These are phyloP conservation scores for Cantharis rustica DNA, from an alignment of 2,888 invertebrate genomes.

Conservation along the genomic window DNA sequence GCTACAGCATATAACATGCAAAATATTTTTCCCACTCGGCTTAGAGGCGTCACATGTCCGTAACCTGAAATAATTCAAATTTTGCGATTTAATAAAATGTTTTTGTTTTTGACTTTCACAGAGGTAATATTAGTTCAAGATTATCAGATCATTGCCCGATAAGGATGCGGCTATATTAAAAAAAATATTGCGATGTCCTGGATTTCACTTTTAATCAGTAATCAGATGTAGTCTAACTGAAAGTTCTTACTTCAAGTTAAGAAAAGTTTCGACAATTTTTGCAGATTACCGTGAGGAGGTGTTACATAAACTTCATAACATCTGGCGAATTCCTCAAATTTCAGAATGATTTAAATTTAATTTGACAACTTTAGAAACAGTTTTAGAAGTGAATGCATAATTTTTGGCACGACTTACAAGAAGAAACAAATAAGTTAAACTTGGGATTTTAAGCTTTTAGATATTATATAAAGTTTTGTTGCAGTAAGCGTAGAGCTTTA, in stretches of 20 bases:
- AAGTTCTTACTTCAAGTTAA: neutral
- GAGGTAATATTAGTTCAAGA: too few relatives aligned
- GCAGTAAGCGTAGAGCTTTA: neutral
- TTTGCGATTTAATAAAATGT: neutral
- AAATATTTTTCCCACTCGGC: constrained; percentile 84
- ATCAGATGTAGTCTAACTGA: neutral
- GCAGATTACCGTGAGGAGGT: neutral
- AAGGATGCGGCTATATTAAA: neutral
- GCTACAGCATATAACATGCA: constrained; percentile 85
- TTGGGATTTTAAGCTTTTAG: neutral
- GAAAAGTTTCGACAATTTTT: neutral
- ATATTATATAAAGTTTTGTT: neutral
- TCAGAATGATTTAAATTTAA: neutral
- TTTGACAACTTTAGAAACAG: neutral
- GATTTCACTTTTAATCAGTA: neutral
- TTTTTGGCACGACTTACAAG: neutral
- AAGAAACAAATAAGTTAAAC: neutral
- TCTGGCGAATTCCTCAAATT: neutral
- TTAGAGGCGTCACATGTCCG: constrained; percentile 86
- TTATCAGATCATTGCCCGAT: too few relatives aligned
- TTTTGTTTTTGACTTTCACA: neutral
- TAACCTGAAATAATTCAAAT: constrained; percentile 66
- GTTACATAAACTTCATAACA: neutral
- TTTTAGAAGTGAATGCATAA: neutral
- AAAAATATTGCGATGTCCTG: neutral